Base-by-base conservation (phyloP, 2,113 vertebrate genomes). In the Tragelaphus buxtoni region DNA sequence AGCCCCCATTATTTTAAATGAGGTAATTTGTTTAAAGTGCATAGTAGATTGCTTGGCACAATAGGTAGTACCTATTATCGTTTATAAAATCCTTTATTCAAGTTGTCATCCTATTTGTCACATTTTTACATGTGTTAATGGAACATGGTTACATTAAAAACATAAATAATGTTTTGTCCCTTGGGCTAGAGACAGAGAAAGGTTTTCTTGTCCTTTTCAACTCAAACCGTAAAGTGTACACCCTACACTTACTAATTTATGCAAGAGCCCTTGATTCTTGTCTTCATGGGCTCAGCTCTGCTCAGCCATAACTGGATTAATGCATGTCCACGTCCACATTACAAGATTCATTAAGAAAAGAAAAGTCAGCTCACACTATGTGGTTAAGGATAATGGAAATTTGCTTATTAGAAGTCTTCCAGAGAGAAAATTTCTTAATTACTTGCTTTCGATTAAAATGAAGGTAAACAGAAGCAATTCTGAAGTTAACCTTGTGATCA, bases 361-460 rank as follows among this genome's bases (percentile, higher is more conserved):
- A 85, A 93, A 95, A 97, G 45, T 93, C 30, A 74, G 53, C 30
- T 96, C 91, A 58, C 58, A 87, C 74, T 77, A 39, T 96, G 93
- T 95, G 88, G 63, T 91, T 69, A 96, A 92, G 65, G 93, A 93
- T 96, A 97, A 94, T 97, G 97, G 92, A 95, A 97, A 95, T 94
- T 84, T 91, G 26, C 90, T 96, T 91, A 96, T 96, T 96, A 90
- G 88, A 95, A 93, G 35, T 93, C 82, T 97, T 93, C 86, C 1
- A 3, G 84, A 95, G 74, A 96, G 86, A 89, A 96, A 96, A 89
- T 94, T 83, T 96, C 91, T 94, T 97, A 96, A 96, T 94, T 91
- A 56, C n/a, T 97, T 94, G 58, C 81, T 88, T 97, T 97, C 18
- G 53, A 96, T 98, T 87, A 97, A 97, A 94, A 92, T 49, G 42